Conservation (phyloP, 2,888 invertebrate species). For the Drosophila austrosaltans region DNA sequence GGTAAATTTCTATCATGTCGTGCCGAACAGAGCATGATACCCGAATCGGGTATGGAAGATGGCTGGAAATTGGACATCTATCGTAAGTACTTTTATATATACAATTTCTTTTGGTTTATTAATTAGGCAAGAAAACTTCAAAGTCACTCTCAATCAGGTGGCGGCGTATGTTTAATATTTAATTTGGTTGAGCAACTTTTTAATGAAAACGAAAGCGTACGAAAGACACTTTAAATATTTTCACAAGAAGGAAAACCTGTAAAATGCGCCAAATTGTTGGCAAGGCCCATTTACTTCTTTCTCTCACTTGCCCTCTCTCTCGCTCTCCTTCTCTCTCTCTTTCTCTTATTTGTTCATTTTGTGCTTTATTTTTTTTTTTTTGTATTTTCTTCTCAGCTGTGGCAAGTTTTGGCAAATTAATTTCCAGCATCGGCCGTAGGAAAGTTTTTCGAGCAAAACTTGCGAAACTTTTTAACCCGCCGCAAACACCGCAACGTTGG, state of each 20-base stretch:
- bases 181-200: conserved; percentile 63
- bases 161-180: conserved; percentile 64
- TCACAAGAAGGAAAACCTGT: conserved; percentile 25
- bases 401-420: conserved; percentile 78
- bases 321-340: not conserved
- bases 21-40: conserved; percentile 90
- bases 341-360: conserved; percentile 4
- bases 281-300: not conserved
- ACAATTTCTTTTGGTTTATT: conserved; percentile 31
- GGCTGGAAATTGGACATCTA: conserved; percentile 92
- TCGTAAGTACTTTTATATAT: conserved; percentile 87
- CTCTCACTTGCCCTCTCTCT: not conserved
- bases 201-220: conserved; percentile 70
- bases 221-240: conserved; percentile 33
- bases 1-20: conserved; percentile 91
- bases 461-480: conserved; percentile 77
- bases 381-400: conserved; percentile 52
- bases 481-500: conserved; percentile 67
- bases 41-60: conserved; percentile 90
- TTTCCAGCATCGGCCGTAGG: conserved; percentile 71
- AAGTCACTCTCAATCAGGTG: conserved; percentile 41
- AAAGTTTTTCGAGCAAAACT: conserved; percentile 69
- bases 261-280: conserved; percentile 12
- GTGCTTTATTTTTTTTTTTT: conserved; percentile 11
- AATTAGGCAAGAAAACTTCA: conserved; percentile 49